Percentiles rank a stretch among this genome's conserved stretches.
These are phyloP conservation scores for Leucozona laternaria DNA, from an alignment of 2,888 invertebrate species.

Conservation along the genomic window DNA sequence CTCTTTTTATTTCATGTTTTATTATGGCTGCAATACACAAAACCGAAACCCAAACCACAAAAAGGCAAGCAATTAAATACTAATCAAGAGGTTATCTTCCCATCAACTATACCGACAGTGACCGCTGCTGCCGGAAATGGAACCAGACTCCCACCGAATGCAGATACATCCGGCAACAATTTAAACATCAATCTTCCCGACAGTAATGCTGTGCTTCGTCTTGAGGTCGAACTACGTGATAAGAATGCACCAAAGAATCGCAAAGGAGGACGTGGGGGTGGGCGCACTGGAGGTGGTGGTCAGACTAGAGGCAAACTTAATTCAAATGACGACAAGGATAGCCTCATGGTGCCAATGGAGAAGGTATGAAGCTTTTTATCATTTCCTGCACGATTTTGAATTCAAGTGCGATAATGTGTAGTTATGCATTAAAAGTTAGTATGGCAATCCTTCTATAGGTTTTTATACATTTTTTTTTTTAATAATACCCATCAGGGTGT, in stretches of 20 bases:
- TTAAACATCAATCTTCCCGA: slow-evolving; percentile 84
- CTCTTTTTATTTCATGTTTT: slow-evolving; percentile 53
- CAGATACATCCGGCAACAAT: slow-evolving; percentile 79
- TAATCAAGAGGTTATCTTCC: slow-evolving; percentile 52
- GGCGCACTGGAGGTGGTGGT: slow-evolving; percentile 76
- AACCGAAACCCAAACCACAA: slow-evolving; percentile 21
- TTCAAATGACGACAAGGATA: slow-evolving; percentile 80
- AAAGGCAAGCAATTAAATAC: slow-evolving; percentile 67
- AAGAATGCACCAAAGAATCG: slow-evolving; percentile 83
- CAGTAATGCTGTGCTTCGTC: slow-evolving; percentile 83
- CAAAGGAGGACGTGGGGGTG: slow-evolving; percentile 83
- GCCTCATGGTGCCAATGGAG: slow-evolving; percentile 87
- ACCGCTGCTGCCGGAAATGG: slow-evolving; percentile 31
- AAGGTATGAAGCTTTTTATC: slow-evolving; percentile 82
- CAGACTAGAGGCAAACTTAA: slow-evolving; percentile 54
- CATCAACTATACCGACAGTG: slow-evolving; percentile 34
- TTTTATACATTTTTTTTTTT: not conserved
- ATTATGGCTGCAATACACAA: slow-evolving; percentile 58
- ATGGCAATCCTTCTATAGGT: slow-evolving; percentile 1
- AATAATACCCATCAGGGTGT: not conserved
- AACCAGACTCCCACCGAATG: slow-evolving; percentile 62
- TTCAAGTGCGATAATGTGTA: slow-evolving; percentile 38
- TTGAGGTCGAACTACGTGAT: slow-evolving; percentile 84
- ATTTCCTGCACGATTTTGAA: slow-evolving; percentile 38
- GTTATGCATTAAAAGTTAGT: slow-evolving; percentile 31